Evolutionary conservation across 1,140 invertebrate genomes (phyloP).

Genomic region (Heliothis virescens): DNA sequence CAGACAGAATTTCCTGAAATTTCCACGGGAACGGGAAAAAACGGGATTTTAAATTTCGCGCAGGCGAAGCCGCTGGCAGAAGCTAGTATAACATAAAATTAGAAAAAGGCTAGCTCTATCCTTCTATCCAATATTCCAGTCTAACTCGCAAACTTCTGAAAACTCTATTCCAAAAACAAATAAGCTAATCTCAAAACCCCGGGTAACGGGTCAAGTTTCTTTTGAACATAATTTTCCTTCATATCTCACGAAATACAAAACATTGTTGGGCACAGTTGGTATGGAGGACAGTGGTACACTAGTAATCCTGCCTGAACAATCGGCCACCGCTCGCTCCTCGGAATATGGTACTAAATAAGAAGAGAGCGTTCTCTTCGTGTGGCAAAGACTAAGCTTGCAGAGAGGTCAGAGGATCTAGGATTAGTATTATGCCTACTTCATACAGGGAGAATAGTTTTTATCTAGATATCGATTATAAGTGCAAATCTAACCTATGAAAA

Average conservation of each 20-base stretch:
- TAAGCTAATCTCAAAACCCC: slow-evolving; percentile 18
- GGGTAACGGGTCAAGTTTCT: slow-evolving; percentile 31
- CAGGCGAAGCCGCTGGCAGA: too few species aligned
- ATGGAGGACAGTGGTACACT: slow-evolving; percentile 41
- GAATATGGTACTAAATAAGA: slow-evolving; percentile 66
- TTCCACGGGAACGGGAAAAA: too few species aligned
- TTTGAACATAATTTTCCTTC: slow-evolving; percentile 34
- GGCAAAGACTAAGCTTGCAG: slow-evolving; percentile 48
- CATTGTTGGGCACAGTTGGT: slow-evolving; percentile 26
- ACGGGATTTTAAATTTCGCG: too few species aligned
- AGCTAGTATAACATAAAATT: too few species aligned
- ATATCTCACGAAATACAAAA: slow-evolving; percentile 34
- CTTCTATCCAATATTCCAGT: background rate
- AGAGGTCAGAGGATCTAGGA: background rate
- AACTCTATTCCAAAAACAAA: background rate
- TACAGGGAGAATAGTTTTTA: too few species aligned
- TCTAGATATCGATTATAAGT: too few species aligned
- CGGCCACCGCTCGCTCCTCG: slow-evolving; percentile 49
- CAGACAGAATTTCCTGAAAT: too few species aligned
- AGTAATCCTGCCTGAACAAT: slow-evolving; percentile 60
- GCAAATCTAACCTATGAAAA: too few species aligned
- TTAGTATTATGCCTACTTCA: slow-evolving; percentile 15
- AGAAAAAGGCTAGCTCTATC: too few species aligned
- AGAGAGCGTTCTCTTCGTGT: slow-evolving; percentile 43
- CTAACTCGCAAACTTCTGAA: background rate